Evolutionary conservation across 2,113 vertebrate species (phyloP).

Genomic region (Lampris incognitus): DNA sequence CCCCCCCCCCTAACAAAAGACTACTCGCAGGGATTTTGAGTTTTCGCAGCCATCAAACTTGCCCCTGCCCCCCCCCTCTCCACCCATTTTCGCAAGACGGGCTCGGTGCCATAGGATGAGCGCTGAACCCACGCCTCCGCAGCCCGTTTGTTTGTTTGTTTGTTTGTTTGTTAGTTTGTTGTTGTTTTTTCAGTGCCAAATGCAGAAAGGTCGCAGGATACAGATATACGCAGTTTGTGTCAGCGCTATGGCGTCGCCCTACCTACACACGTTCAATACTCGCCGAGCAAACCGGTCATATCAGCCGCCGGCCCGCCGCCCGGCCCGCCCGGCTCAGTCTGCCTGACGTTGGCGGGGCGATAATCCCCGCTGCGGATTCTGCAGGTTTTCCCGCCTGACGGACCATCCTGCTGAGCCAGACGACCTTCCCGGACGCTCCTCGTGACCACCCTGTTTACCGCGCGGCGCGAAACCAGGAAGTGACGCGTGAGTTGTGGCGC

Average conservation of each 20-base stretch:
- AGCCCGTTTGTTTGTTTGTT: too few relatives aligned
- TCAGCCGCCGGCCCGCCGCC: not conserved
- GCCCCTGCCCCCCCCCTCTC: not conserved
- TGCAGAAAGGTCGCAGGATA: conserved; percentile 34
- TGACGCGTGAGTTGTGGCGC: conserved; percentile 9
- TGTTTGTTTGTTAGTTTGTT: not conserved
- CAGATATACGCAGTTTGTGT: conserved; percentile 36
- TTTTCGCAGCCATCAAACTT: not conserved
- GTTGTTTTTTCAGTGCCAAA: conserved; percentile 71
- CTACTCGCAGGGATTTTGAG: conserved; percentile 11
- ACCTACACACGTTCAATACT: conserved; percentile 1
- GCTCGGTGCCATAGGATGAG: conserved; percentile 15
- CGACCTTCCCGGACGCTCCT: conserved; percentile 14
- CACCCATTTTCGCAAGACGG: conserved; percentile 29
- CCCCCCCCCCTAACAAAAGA: conserved; percentile 2
- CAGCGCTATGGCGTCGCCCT: conserved; percentile 14
- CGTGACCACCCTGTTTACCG: conserved; percentile 9
- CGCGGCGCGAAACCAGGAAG: not conserved
- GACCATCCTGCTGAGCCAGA: conserved; percentile 63
- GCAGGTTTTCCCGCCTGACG: conserved; percentile 27
- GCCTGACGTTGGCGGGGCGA: conserved; percentile 18
- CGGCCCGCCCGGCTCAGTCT: conserved; percentile 22
- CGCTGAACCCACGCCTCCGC: not conserved
- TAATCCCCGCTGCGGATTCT: conserved; percentile 39
- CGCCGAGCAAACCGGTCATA: not conserved